Evolutionary conservation across 2,113 vertebrate genomes (phyloP), one percentile per base, ranked within the genome.

Genomic region (Heloderma charlesbogerti): DNA sequence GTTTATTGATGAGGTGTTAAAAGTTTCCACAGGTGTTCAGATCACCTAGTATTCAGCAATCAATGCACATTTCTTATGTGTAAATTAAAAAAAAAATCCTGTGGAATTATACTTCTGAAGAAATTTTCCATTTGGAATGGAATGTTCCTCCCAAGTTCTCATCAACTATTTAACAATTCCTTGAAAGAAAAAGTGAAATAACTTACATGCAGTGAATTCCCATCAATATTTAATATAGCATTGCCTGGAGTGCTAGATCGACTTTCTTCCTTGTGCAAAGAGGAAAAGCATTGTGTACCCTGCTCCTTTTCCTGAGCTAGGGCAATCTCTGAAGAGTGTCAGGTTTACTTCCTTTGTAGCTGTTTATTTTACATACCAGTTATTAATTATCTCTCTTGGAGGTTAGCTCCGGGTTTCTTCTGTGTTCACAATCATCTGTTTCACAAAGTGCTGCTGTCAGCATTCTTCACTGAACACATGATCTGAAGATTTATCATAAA

Each of bases 101-200:
- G 96, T 93, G 95, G 97, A 96, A 88, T 94, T 82, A 96, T 95
- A 93, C 96, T 96, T 94, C 91, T 96, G 93, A 97, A 96, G 74
- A 81, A 97, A 97, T 97, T 97, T 97, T 80, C 94, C 95, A 97
- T 95, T 96, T 95, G 95, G 91, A 89, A 94, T 96, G 93, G 94
- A 94, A 93, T 95, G 92, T 94, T 93, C 94, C 92, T 95, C 92
- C 94, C 92, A 95, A 96, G 40, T 96, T 94, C 94, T 98, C 95
- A 97, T 98, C 97, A 98, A 97, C 78, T 97, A 98, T 98, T 98
- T 96, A 98, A 96, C 87, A 95, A 94, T 95, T 97, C 95, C 96
- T 97, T 97, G 97, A 96, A 97, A 97, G 90, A 91, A 97, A 96
- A 12, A 34, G 12, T 37, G n/a, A 37, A 66, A 87, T 54, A 29